Evolutionary conservation across 2,797 vertebrate species (phyloP).

Genomic region (Sebastiscus albofasciatus): DNA sequence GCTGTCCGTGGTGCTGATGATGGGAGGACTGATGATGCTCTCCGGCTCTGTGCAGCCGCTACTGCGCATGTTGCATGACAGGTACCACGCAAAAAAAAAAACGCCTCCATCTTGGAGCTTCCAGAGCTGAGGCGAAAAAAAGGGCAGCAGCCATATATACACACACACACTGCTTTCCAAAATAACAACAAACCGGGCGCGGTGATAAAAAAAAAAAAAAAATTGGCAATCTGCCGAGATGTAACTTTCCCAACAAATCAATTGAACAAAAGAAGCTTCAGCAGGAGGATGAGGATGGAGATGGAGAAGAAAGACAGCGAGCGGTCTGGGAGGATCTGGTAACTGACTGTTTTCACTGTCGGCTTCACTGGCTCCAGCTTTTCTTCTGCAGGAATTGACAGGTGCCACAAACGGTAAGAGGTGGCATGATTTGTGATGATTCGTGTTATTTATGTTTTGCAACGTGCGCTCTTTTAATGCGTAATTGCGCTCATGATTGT

Average conservation of each 20-base stretch:
- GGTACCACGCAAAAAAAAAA: conserved; percentile 75
- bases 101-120: conserved; percentile 83
- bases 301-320: conserved; percentile 67
- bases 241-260: conserved; percentile 59
- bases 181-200: conserved; percentile 51
- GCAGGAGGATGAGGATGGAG: conserved; percentile 59
- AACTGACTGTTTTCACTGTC: conserved; percentile 57
- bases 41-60: conserved; percentile 65
- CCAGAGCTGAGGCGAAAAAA: conserved; percentile 70
- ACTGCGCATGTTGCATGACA: conserved; percentile 86
- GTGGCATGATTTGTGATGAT: not conserved
- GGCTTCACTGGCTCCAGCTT: conserved; percentile 34
- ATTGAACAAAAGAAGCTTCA: not conserved
- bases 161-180: conserved; percentile 17
- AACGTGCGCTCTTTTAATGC: conserved; percentile 27
- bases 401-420: conserved; percentile 72
- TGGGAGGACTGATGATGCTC: conserved; percentile 60
- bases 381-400: conserved; percentile 30
- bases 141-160: conserved; percentile 71
- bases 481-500: not conserved
- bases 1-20: conserved; percentile 73
- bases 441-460: not conserved
- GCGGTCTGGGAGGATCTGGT: conserved; percentile 59
- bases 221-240: conserved; percentile 73
- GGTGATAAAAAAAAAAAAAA: not conserved